These are phyloP conservation scores for Endotricha flammealis DNA, from an alignment of 2,888 invertebrate species.

Conservation along the genomic window DNA sequence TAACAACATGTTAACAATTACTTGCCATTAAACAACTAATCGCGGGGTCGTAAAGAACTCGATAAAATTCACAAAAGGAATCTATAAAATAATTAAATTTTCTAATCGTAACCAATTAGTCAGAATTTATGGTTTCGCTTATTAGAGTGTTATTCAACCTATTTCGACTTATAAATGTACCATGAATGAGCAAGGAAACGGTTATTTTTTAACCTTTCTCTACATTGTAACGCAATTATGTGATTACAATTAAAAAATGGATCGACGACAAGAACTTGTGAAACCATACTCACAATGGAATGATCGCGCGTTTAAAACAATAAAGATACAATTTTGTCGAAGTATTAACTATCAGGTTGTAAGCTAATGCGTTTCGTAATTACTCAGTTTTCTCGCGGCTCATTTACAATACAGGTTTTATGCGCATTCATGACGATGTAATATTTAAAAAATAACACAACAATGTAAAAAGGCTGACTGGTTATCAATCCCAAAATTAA, in stretches of 20 bases:
- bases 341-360: constrained; percentile 14
- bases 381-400: constrained; percentile 12
- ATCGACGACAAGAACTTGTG: constrained; percentile 25
- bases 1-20: constrained; percentile 68
- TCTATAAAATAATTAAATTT: constrained; percentile 72
- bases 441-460: background rate
- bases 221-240: constrained; percentile 33
- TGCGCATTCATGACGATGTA: background rate
- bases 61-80: constrained; percentile 75
- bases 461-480: too few species aligned
- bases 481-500: too few species aligned
- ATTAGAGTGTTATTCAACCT: constrained; percentile 25
- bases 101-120: constrained; percentile 73
- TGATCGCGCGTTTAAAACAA: constrained; percentile 29
- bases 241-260: constrained; percentile 26
- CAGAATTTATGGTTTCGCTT: constrained; percentile 63
- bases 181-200: constrained; percentile 24
- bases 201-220: constrained; percentile 16
- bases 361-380: constrained; percentile 3
- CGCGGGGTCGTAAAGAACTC: constrained; percentile 58
- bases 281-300: constrained; percentile 20
- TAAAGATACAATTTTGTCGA: constrained; percentile 29
- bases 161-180: constrained; percentile 18
- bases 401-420: constrained; percentile 4
- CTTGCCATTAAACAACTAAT: constrained; percentile 66